Base-by-base conservation (phyloP, 2,113 vertebrate species). In the Ptilonorhynchus violaceus region DNA sequence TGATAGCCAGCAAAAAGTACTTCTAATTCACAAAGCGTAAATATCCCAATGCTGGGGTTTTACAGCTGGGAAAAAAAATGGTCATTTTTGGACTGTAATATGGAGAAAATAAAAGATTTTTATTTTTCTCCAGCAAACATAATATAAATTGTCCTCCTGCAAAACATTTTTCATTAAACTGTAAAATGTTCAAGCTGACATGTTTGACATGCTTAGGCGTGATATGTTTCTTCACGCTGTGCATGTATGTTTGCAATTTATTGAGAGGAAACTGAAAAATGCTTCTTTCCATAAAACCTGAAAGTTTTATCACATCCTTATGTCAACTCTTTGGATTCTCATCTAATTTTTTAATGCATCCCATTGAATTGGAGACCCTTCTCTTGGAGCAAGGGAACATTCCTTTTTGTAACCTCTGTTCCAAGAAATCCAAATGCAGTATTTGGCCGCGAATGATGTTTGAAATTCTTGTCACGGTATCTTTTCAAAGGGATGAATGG, bases 291-390 rank as follows among this genome's bases (percentile, higher is more conserved):
- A 82, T 85, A 91, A 95, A 93, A 94, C 23, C 59, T 20, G 35
- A 30, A 89, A 46, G 74, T 60, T 96, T 93, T 89, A 89, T 92
- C 77, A 67, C 66, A 75, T 94, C 93, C 68, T 88, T 77, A 79
- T 77, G 74, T 96, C 92, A 95, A 8, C 46, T 89, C 74, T 72
- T 91, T 90, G 70, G 80, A 91, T 93, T 85, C 92, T 85, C 77
- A 75, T 87, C 70, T 76, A 72, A 33, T 78, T 80, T 81, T 85
- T 89, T 63, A 41, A 74, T 50, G 62, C 39, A 64, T 66, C 50
- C 10, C 60, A 16, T 24, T 30, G 91, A 89, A 68, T 55, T 55
- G 53, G 80, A 90, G 70, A 23, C 74, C 27, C 21, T 88, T 63
- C 41, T 85, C 64, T 89, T 84, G 92, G 85, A 94, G 59, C 44